Conservation (phyloP, 2,888 invertebrate genomes). For the Tryphoninae sp. region DNA sequence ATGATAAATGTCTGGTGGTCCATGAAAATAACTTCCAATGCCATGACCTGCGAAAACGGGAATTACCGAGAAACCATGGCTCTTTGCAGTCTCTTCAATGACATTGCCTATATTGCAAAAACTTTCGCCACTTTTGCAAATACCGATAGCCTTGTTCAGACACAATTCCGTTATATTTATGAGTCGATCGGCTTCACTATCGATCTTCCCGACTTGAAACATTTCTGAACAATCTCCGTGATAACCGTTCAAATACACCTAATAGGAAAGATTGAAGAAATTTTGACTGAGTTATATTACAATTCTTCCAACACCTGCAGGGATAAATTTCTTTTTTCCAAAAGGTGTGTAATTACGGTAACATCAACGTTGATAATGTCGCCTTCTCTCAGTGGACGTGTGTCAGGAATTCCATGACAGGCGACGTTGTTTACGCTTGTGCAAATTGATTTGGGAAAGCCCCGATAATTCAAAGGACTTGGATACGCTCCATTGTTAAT, state of each 20-base stretch:
- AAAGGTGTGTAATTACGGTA: constrained; percentile 85
- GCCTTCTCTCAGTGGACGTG: constrained; percentile 89
- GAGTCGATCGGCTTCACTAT: constrained; percentile 87
- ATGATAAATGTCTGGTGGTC: constrained; percentile 94
- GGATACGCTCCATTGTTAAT: constrained; percentile 92
- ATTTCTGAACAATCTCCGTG: constrained; percentile 97
- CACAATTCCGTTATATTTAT: constrained; percentile 88
- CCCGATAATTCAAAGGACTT: constrained; percentile 92
- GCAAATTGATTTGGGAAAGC: constrained; percentile 94
- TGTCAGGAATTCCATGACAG: constrained; percentile 96
- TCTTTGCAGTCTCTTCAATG: constrained; percentile 86
- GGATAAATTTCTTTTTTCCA: neutral
- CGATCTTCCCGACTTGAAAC: constrained; percentile 92
- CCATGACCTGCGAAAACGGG: constrained; percentile 95
- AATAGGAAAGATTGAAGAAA: neutral
- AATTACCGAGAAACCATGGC: constrained; percentile 86
- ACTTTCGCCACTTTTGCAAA: constrained; percentile 83
- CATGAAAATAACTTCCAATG: constrained; percentile 95
- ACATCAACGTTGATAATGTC: constrained; percentile 96
- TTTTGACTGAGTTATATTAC: neutral
- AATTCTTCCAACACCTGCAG: neutral
- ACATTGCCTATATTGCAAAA: constrained; percentile 83
- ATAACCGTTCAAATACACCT: constrained; percentile 91
- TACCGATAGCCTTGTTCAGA: constrained; percentile 84
- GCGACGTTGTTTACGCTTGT: constrained; percentile 96